Conservation (phyloP, 2,888 invertebrate genomes). For the Brachyptera putata region DNA sequence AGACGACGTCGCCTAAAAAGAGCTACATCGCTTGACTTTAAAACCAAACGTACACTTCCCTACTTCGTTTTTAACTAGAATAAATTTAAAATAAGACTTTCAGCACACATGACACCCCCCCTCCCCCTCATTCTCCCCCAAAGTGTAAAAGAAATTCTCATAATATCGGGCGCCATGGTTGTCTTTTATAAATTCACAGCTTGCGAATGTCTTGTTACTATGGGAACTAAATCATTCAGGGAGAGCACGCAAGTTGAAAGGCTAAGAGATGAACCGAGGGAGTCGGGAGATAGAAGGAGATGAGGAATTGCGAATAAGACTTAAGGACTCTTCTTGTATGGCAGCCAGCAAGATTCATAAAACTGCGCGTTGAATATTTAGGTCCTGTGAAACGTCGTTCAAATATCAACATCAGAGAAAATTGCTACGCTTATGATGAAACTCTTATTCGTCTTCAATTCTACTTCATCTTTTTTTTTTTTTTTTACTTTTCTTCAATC, state of each 20-base stretch:
- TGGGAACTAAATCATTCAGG: constrained; percentile 32
- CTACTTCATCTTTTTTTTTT: too few species aligned
- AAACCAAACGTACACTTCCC: too few species aligned
- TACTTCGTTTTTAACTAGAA: constrained; percentile 30
- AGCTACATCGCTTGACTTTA: too few species aligned
- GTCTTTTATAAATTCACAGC: constrained; percentile 32
- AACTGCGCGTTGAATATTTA: constrained; percentile 24
- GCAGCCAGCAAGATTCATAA: constrained; percentile 22
- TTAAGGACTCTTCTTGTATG: constrained; percentile 22
- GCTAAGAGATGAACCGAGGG: constrained; percentile 8
- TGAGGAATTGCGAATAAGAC: constrained; percentile 23
- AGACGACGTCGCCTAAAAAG: too few species aligned
- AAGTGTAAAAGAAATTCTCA: constrained; percentile 18
- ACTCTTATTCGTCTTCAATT: constrained; percentile 2
- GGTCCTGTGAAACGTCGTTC: constrained; percentile 9
- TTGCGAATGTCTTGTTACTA: constrained; percentile 31
- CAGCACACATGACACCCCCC: constrained; percentile 27
- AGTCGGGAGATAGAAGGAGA: not conserved
- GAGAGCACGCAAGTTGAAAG: constrained; percentile 18
- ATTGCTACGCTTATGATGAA: constrained; percentile 25
- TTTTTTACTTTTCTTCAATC: constrained; percentile 26
- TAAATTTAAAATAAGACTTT: constrained; percentile 33
- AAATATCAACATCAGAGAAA: constrained; percentile 27
- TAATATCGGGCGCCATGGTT: constrained; percentile 20
- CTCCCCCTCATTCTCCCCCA: not conserved